Evolutionary conservation across 2,797 vertebrate species (phyloP).

Genomic region (Graptemys geographica): DNA sequence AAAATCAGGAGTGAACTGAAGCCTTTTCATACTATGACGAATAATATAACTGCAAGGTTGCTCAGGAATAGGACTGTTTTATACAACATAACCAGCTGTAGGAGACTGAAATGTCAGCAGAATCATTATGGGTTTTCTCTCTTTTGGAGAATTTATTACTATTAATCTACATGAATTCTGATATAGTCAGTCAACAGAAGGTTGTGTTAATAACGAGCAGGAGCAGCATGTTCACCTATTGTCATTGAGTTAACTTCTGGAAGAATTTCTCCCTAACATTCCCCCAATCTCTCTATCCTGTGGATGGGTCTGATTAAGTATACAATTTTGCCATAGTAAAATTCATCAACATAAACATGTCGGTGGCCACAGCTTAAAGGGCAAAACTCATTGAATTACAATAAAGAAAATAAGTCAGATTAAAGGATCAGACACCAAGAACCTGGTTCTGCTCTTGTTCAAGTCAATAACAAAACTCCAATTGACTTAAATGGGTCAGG

Average conservation of each 20-base stretch:
- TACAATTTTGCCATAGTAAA: background rate
- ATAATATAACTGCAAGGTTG: background rate
- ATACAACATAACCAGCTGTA: background rate
- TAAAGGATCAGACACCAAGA: background rate
- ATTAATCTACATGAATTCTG: background rate
- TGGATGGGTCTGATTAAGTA: background rate
- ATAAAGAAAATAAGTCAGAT: background rate
- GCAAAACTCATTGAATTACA: background rate
- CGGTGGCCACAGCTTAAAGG: background rate
- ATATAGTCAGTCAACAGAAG: background rate
- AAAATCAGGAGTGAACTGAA: background rate
- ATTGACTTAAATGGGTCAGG: background rate
- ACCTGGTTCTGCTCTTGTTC: background rate
- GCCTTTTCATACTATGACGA: background rate
- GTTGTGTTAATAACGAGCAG: background rate
- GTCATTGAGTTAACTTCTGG: background rate
- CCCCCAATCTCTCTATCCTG: background rate
- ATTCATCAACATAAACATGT: background rate
- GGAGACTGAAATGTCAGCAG: background rate
- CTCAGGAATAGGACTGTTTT: background rate
- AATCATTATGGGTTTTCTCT: background rate
- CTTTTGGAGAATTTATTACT: background rate
- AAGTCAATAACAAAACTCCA: background rate
- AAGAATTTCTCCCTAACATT: background rate
- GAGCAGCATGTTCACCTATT: background rate